Conservation (phyloP, 1,140 invertebrate genomes). For the Scaptomyza pallida region DNA sequence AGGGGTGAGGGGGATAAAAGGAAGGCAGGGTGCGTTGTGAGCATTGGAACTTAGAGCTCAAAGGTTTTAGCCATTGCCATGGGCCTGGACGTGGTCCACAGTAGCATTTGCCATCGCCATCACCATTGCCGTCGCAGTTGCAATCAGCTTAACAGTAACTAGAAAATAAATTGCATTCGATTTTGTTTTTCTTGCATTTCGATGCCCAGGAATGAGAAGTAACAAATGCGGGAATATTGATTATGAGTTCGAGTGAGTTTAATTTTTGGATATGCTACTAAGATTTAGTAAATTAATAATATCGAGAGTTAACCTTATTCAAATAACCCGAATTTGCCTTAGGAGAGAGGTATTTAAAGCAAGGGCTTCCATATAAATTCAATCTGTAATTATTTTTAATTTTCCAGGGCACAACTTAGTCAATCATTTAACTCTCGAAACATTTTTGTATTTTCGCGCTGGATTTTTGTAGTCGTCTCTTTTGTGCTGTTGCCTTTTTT, state of each 20-base stretch:
- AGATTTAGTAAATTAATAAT: no score
- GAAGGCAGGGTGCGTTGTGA: background rate
- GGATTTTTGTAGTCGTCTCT: conserved; percentile 12
- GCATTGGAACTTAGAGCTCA: conserved; percentile 55
- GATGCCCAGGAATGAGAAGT: no score
- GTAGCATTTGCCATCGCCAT: conserved; percentile 17
- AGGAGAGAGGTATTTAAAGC: no score
- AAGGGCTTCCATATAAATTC: no score
- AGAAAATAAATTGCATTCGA: conserved; percentile 82
- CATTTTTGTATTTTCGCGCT: conserved; percentile 4
- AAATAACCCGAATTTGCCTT: no score
- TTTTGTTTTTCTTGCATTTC: conserved; percentile 54
- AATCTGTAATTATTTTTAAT: background rate
- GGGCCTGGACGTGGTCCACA: conserved; percentile 18
- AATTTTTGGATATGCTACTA: no score
- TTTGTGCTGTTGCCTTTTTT: conserved; percentile 12
- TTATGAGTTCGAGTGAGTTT: background rate
- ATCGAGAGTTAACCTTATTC: no score
- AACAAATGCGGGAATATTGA: no score
- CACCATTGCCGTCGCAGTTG: conserved; percentile 54
- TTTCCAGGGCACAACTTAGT: background rate
- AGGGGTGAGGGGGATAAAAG: background rate
- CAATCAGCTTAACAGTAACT: conserved; percentile 81
- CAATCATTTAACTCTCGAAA: background rate
- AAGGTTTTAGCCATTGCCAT: conserved; percentile 59